Evolutionary conservation across 2,797 vertebrate species (phyloP), one percentile per base, ranked within the genome.

Genomic region (Antrozous pallidus): DNA sequence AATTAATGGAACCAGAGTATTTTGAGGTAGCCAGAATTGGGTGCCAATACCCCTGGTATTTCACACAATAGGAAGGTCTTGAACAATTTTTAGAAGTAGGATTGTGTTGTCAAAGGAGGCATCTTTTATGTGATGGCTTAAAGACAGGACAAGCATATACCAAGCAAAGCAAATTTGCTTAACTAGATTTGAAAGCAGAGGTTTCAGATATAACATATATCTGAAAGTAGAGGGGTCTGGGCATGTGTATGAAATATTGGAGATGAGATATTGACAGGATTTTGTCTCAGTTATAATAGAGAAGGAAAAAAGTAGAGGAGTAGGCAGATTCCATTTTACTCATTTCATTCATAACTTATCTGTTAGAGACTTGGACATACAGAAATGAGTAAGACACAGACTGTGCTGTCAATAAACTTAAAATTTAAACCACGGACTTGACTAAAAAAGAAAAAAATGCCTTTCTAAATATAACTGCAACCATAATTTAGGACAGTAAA

Each of bases 271-370:
- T 24, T 47, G 26, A n/a, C 28, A 51, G 14, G 36, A 33, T 86
- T 82, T 88, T 9, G 40, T 89, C 93, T 42, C 10, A 38, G 6
- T 47, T 85, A 85, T 74, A 47, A 74, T 42, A n/a, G 54, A 82
- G n/a, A 56, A 83, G 18, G 24, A 5, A 67, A 81, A 79, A 83
- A 74, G 26, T 61, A 73, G n/a, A 58, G 4, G 12, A 45, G 38
- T 75, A 83, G 67, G 28, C 28, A 73, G 18, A 58, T 94, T 93
- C 58, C 74, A 77, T 51, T 51, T 89, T 89, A 85, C 61, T 82
- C 36, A 11, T 73, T 91, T 91, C 47, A 40, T 51, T 88, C 47
- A 33, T 65, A 80, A 77, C 26, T 78, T 40, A 65, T 63, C 31
- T 42, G 20, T 74, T 69, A 71, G 83, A 10, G 17, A 73, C 10